Conservation (phyloP, 2,888 invertebrate species). For the Acronicta aceris region DNA sequence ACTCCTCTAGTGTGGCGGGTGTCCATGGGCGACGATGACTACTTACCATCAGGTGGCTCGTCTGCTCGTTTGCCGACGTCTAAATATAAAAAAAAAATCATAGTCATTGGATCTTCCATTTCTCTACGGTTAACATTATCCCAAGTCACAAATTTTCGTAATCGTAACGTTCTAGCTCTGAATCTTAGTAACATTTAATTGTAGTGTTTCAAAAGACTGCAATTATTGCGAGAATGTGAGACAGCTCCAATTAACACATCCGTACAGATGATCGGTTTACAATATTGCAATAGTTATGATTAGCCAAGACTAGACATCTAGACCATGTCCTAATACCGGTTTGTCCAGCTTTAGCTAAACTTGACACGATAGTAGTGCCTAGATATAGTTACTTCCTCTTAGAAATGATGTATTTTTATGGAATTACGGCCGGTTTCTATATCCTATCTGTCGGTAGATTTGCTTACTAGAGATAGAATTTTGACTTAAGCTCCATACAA, state of each 20-base stretch:
- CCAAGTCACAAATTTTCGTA: background rate
- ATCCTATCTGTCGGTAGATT: too few relatives aligned
- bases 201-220: slow-evolving; percentile 2
- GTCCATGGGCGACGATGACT: too few relatives aligned
- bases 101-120: too few relatives aligned
- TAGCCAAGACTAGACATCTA: slow-evolving; percentile 31
- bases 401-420: background rate
- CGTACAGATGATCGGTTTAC: slow-evolving; percentile 36
- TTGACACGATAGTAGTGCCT: slow-evolving; percentile 27
- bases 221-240: slow-evolving; percentile 25
- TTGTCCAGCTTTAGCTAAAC: slow-evolving; percentile 18
- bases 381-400: slow-evolving; percentile 3
- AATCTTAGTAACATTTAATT: background rate
- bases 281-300: slow-evolving; percentile 37
- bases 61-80: too few relatives aligned
- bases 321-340: slow-evolving; percentile 26
- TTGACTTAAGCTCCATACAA: too few relatives aligned
- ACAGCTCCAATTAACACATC: slow-evolving; percentile 38
- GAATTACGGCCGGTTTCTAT: too few relatives aligned
- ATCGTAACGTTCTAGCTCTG: background rate
- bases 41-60: too few relatives aligned
- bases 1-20: too few relatives aligned
- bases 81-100: too few relatives aligned
- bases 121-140: too few relatives aligned
- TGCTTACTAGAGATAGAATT: too few relatives aligned